Conservation (phyloP, 1,140 invertebrate genomes). For the Mizuhopecten yessoensis region DNA sequence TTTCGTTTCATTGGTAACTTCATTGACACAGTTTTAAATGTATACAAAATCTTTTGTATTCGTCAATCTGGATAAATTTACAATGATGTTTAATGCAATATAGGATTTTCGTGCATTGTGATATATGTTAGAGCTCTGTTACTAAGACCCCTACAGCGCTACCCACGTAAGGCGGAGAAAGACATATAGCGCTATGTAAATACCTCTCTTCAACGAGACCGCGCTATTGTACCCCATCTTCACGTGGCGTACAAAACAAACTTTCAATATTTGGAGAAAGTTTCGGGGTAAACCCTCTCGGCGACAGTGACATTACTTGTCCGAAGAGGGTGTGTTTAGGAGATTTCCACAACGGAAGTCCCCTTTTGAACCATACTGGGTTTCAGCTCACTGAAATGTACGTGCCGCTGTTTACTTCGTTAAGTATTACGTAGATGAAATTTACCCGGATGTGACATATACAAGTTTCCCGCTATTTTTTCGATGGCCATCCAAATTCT, state of each 20-base stretch:
- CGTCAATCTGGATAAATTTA: not conserved
- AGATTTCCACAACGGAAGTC: not conserved
- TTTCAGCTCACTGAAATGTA: not conserved
- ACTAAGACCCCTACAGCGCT: not conserved
- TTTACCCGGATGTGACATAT: constrained; percentile 26
- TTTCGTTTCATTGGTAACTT: not conserved
- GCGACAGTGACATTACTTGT: not conserved
- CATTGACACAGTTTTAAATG: not conserved
- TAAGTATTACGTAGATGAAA: not conserved
- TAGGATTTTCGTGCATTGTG: not conserved
- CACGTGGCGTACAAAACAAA: not conserved
- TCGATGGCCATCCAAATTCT: not conserved
- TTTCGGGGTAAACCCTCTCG: not conserved
- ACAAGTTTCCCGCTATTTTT: constrained; percentile 3
- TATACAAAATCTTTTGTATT: not conserved
- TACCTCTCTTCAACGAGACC: not conserved
- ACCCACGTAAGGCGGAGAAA: not conserved
- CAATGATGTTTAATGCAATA: not conserved
- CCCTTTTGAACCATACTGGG: not conserved
- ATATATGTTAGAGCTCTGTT: not conserved
- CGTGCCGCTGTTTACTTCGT: not conserved
- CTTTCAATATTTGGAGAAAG: constrained; percentile 38
- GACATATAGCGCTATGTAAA: not conserved
- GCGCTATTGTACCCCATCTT: not conserved
- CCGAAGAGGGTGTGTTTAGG: not conserved